A percentile compares a stretch with the other conserved stretches of the same genome.
phyloP scores from a whole-genome alignment of 2,797 vertebrate genomes.

The Taenioides sp. region DNA sequence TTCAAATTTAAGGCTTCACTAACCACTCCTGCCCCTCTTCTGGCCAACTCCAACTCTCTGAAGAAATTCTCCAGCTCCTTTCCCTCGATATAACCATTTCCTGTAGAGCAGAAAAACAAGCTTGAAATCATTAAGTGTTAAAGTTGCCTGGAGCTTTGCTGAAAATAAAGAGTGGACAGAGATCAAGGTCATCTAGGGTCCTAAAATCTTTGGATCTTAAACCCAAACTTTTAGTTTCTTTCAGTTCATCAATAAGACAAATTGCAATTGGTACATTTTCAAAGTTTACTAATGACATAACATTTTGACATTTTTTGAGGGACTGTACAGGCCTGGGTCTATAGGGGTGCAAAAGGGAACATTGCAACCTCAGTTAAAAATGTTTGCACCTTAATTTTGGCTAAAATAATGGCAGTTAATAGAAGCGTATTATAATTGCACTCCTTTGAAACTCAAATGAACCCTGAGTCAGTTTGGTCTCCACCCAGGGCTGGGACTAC shows the following conservation, averaged over 20 bases:
- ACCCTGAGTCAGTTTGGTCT: too few relatives aligned
- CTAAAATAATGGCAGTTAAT: too few relatives aligned
- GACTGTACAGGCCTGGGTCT: too few relatives aligned
- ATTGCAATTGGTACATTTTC: not conserved
- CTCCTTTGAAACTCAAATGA: too few relatives aligned
- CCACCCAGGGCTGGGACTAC: not conserved
- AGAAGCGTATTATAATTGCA: too few relatives aligned
- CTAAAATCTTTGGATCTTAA: constrained; percentile 26
- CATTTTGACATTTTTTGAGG: constrained; percentile 21
- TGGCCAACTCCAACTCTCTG: constrained; percentile 86
- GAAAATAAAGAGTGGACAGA: constrained; percentile 45
- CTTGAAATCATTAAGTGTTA: constrained; percentile 46
- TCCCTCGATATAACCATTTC: constrained; percentile 95
- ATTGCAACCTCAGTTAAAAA: too few relatives aligned
- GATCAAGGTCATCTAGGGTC: constrained; percentile 31
- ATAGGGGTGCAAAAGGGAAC: too few relatives aligned
- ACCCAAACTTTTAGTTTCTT: constrained; percentile 11
- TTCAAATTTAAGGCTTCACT: constrained; percentile 49
- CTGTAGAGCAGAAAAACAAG: constrained; percentile 68
- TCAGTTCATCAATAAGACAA: not conserved
- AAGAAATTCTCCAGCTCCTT: constrained; percentile 95
- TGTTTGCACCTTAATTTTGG: too few relatives aligned
- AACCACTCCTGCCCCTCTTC: constrained; percentile 86
- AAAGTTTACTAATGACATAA: constrained; percentile 15
- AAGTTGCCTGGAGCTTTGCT: constrained; percentile 30